Evolutionary conservation across 2,797 vertebrate genomes (phyloP), one percentile per base, ranked within the genome.

Genomic region (Tokudaia tokunoshimensis): DNA sequence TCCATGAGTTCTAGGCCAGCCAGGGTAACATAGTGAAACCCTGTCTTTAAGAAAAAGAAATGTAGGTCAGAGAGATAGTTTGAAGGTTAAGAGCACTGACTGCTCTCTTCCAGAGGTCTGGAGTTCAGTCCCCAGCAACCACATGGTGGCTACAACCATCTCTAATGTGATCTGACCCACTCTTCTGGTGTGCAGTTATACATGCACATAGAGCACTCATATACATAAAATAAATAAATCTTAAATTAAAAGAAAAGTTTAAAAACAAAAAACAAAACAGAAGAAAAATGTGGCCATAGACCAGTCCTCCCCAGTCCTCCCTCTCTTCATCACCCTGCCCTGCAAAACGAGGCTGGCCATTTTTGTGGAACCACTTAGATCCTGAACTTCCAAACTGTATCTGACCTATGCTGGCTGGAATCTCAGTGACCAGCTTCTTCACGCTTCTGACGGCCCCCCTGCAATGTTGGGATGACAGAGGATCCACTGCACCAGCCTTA

Each of bases 401-500:
- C 14, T 6, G 13, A 7, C 65, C 89, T n/a, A 55, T 61, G 29
- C 55, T 76, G 50, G 65, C 37, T 87, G 59, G 20, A 2, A 0
- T 34, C 72, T 76, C 91, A 61, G 37, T 29, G 57, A 80, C 57
- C 29, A 59, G 55, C 86, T 63, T 59, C 79, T 94, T 96, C 65
- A 76, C 37, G 34, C 70, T 67, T n/a, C 61, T 67, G 61, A 22
- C 1, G 6, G 29, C 44, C 44, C 29, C 37, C 34, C 44, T 85
- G 17, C 44, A 50, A 31, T 41, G 11, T 11, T 31, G 61, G 37
- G 81, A 29, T 63, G 15, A 29, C 37, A 15, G 26, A n/a, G 80
- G 37, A 44, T 9, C 3, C 57, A 67, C 44, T 31, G 29, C 17
- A 34, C 31, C 61, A 14, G 61, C 29, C 34, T 50, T 67, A 50